Base-by-base conservation (phyloP, 2,797 vertebrate genomes). In the Esox lucius region DNA sequence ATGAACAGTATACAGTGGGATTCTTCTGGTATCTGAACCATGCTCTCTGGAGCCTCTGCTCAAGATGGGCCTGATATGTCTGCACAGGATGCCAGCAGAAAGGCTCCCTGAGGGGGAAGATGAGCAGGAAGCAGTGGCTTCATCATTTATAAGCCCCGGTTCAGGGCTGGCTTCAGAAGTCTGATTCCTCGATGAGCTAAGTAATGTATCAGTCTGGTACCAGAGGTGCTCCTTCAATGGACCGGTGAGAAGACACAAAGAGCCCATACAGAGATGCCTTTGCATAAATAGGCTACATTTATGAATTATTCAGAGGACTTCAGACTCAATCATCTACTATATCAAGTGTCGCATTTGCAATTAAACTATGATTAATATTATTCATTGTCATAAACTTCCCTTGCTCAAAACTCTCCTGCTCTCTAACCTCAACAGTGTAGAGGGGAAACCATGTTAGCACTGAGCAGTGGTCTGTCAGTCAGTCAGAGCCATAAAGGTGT, bases 61-160 rank as follows among this genome's bases (percentile, higher is more conserved):
- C 68, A 64, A 76, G 71, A 76, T 62, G n/a, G 26, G 66, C 62
- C 51, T 71, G 72, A 67, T 70, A 59, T 39, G 67, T 35, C 61
- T 48, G 65, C 26, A n/a, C 28, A 16, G 77, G 56, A 76, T 70
- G 66, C 61, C 73, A 86, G 72, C 72, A 19, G 28, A 59, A 24
- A 53, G 48, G 16, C 66, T 56, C 56, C 56, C 22, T 56, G 56
- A 12, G 56, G 74, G 78, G 78, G 17, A 77, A 69, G 73, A 81
- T 71, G 75, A 85, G 75, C 86, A 91, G 89, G 89, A 91, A 92
- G 88, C 89, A 80, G 75, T 68, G 83, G 81, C 86, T 91, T 88
- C 84, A 87, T 87, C 87, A 81, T 87, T 85, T 78, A 83, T 83
- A 86, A 89, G 84, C 84, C 87, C 85, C 81, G 82, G 87, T 84